Percentiles rank a stretch among this genome's conserved stretches.
These are phyloP conservation scores for Pedionomus torquatus DNA, from an alignment of 2,113 vertebrate genomes.

Conservation along the genomic window DNA sequence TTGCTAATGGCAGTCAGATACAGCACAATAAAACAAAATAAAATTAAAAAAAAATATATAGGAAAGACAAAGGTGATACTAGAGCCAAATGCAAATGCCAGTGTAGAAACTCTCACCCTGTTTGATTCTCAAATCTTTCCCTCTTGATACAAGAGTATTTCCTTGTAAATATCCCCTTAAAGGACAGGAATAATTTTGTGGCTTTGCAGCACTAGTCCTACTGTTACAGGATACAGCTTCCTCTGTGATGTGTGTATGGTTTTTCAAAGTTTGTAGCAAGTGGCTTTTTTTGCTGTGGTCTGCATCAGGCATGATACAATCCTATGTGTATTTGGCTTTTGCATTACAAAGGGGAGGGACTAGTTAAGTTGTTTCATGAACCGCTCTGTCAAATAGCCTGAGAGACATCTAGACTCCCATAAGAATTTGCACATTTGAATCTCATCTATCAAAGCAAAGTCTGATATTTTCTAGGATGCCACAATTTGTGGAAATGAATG, in stretches of 20 bases:
- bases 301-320: neutral
- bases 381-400: slow-evolving; percentile 44
- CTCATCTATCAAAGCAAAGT: slow-evolving; percentile 53
- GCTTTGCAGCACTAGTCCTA: neutral
- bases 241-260: rapidly evolving
- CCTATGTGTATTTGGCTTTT: neutral
- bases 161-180: neutral
- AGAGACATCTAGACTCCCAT: slow-evolving; percentile 50
- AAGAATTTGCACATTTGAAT: slow-evolving; percentile 57
- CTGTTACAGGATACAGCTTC: neutral
- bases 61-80: neutral
- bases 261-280: neutral
- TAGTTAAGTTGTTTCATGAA: neutral
- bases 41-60: neutral
- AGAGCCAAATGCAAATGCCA: neutral
- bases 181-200: neutral
- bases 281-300: neutral
- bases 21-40: neutral
- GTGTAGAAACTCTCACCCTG: neutral
- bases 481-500: slow-evolving; percentile 63
- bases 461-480: slow-evolving; percentile 60
- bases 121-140: neutral
- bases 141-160: neutral
- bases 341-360: neutral
- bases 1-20: neutral